Evolutionary conservation across 2,888 invertebrate species (phyloP), one percentile per base, ranked within the genome.

Genomic region (Thera britannica): DNA sequence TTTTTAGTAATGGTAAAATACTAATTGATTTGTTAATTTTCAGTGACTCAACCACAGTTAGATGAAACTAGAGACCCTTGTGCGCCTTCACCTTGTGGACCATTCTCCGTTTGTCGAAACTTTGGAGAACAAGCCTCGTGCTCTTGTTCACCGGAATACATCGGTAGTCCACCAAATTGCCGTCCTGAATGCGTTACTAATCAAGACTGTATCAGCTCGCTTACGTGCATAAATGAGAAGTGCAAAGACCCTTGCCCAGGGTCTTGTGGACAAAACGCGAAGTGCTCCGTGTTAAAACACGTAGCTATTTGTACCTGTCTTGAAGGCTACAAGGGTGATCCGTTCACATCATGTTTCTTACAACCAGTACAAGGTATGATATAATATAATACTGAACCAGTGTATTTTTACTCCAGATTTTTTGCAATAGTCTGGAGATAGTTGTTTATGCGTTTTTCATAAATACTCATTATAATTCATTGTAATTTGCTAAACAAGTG

Each of bases 241-340:
- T 96, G 96, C 79, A 88, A 89, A 68, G 95, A 96, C 81, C 96
- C 96, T 1, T 97, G 96, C 75, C 95, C 94, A 51, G 96, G 96
- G n/a, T 94, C 96, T 0, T 96, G 96, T 82, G 96, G 96, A 70
- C 83, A 90, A 79, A 89, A 92, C 71, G 94, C 96, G 56, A 85
- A 88, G 73, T 95, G 96, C 83, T 87, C 86, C 57, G 95, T 96
- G 23, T 90, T 95, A 58, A 95, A 95, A 73, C 96, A 96, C 77
- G 90, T 94, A 48, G 95, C 96, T 2, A 94, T 95, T 58, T 96
- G 96, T 80, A 90, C 94, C 35, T 96, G 96, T 73, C 81, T 92
- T 0, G 88, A 92, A 12, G 95, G 94, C 36, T 95, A 93, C 75
- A 94, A 90, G 62, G 96, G 96, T 48, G 95, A 96, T 87, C 95